phyloP scores from a whole-genome alignment of 2,113 vertebrate species.

The Hymenochirus boettgeri region DNA sequence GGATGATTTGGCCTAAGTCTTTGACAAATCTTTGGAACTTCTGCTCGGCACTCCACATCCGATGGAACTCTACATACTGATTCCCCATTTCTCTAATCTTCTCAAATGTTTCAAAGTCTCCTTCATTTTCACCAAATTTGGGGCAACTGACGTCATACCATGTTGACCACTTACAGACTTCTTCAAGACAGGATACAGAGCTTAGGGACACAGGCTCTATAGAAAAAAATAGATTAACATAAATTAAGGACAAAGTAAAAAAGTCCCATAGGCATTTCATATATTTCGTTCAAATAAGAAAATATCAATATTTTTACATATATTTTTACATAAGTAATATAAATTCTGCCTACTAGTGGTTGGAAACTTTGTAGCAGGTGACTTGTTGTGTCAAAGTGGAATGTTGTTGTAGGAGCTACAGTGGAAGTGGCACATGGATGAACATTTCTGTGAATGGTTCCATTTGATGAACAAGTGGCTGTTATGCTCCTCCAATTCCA shows the following conservation, averaged over 20 bases:
- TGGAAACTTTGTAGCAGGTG: not conserved
- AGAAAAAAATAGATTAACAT: too few species aligned
- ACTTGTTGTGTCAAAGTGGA: conserved; percentile 7
- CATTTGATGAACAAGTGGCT: conserved; percentile 56
- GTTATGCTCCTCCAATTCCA: conserved; percentile 61
- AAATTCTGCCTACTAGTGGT: conserved; percentile 7
- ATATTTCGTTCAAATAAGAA: too few species aligned
- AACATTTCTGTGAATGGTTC: conserved; percentile 55
- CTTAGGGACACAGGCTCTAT: conserved; percentile 11
- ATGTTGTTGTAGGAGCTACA: not conserved
- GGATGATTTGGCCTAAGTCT: conserved; percentile 50
- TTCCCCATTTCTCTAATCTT: conserved; percentile 47
- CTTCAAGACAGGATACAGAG: conserved; percentile 25
- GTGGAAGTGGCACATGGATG: conserved; percentile 44
- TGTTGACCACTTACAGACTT: conserved; percentile 54
- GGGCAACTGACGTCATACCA: conserved; percentile 57
- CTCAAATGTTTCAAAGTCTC: conserved; percentile 60
- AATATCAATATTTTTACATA: too few species aligned
- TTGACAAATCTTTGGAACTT: not conserved
- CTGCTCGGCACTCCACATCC: conserved; percentile 50
- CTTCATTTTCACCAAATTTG: conserved; percentile 9
- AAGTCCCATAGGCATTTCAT: too few species aligned
- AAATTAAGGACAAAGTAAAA: too few species aligned
- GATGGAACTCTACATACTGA: conserved; percentile 44
- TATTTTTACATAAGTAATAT: too few species aligned